Evolutionary conservation across 2,113 vertebrate species (phyloP).

Genomic region (Scomber japonicus): DNA sequence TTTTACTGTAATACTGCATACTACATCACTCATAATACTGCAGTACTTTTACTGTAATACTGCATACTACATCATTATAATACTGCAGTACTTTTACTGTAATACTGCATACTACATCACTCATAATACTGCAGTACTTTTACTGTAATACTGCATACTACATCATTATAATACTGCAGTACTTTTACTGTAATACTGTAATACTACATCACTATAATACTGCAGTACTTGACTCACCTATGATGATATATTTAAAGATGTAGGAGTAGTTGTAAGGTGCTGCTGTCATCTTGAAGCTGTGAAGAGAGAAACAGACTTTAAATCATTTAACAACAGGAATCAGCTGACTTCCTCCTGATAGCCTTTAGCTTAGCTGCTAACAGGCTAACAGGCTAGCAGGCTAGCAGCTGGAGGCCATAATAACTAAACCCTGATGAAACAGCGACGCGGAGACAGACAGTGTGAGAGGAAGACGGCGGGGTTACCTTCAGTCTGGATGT

Average conservation of each 20-base stretch:
- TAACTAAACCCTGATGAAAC: neutral
- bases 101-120: no score
- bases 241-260: slow-evolving; percentile 99
- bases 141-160: no score
- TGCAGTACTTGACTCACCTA: slow-evolving; percentile 85
- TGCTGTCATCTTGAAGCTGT: slow-evolving; percentile 94
- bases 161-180: no score
- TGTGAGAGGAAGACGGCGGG: rapidly evolving
- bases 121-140: no score
- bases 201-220: no score
- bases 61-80: no score
- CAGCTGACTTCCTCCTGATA: neutral
- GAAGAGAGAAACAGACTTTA: neutral
- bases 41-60: no score
- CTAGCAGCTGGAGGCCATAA: slow-evolving; percentile 35
- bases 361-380: slow-evolving; percentile 37
- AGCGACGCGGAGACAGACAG: rapidly evolving
- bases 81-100: no score
- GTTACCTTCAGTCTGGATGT: slow-evolving; percentile 50
- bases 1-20: no score
- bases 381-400: slow-evolving; percentile 29
- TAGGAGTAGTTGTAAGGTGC: slow-evolving; percentile 99
- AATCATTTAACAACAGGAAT: slow-evolving; percentile 30
- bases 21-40: no score
- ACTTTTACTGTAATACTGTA: no score